phyloP scores from a whole-genome alignment of 2,797 vertebrate species.

The Zenarchopterus dispar region DNA sequence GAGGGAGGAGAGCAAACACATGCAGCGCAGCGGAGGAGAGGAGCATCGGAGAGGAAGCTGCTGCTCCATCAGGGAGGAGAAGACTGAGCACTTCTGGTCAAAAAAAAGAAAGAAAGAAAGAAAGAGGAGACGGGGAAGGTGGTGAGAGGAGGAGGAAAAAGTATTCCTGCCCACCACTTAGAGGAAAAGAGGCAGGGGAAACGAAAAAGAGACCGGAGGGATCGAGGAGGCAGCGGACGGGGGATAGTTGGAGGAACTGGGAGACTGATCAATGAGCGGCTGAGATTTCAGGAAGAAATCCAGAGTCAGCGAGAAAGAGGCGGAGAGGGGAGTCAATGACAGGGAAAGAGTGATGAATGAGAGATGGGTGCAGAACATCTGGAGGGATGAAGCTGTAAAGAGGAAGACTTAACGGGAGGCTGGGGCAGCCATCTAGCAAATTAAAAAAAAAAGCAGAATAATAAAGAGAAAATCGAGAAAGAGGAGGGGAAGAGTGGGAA shows the following conservation, averaged over 20 bases:
- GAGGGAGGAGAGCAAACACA: conserved; percentile 64
- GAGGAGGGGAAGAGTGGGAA: conserved; percentile 20
- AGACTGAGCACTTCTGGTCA: conserved; percentile 54
- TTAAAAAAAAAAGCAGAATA: conserved; percentile 13
- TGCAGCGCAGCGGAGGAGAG: conserved; percentile 69
- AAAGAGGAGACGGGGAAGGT: conserved; percentile 38
- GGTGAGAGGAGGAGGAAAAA: conserved; percentile 39
- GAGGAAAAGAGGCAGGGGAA: conserved; percentile 30
- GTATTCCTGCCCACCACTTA: conserved; percentile 52
- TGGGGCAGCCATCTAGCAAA: conserved; percentile 9
- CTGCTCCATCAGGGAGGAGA: conserved; percentile 56
- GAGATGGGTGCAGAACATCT: conserved; percentile 62
- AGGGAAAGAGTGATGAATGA: conserved; percentile 62
- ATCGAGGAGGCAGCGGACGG: conserved; percentile 53
- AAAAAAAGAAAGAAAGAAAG: conserved; percentile 50
- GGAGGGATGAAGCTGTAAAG: conserved; percentile 42
- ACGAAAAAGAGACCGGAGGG: conserved; percentile 32
- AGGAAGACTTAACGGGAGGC: conserved; percentile 48
- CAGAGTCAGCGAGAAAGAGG: conserved; percentile 48
- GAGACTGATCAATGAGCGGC: conserved; percentile 57
- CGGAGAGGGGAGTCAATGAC: conserved; percentile 39
- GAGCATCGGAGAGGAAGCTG: conserved; percentile 68
- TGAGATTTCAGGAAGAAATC: conserved; percentile 54
- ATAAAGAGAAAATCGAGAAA: conserved; percentile 9
- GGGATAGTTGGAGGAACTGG: conserved; percentile 67